A percentile compares a stretch with the other conserved stretches of the same genome.
phyloP scores from a whole-genome alignment of 1,140 invertebrate genomes.

The Phymorhynchus buccinoides region DNA sequence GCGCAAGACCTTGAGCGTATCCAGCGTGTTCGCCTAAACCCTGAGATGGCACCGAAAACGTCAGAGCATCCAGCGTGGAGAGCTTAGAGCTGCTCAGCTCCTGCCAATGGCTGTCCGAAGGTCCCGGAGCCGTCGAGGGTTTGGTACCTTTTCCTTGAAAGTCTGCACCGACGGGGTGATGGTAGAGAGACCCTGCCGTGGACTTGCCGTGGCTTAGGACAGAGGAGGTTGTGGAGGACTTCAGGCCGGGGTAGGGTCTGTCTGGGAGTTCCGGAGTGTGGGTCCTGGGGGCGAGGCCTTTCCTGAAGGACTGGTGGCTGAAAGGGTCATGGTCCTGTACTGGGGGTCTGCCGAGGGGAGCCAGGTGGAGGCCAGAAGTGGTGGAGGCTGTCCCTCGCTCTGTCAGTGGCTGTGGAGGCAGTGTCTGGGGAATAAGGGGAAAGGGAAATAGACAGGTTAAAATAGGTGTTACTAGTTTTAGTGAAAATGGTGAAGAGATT shows the following conservation, averaged over 20 bases:
- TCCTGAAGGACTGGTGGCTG: neutral
- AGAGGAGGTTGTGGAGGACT: neutral
- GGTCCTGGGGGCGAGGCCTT: neutral
- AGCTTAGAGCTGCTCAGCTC: conserved; percentile 48
- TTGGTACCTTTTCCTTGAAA: neutral
- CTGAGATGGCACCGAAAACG: neutral
- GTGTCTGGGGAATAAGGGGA: neutral
- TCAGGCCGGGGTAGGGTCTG: neutral
- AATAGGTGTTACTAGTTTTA: no score
- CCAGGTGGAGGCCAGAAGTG: conserved; percentile 28
- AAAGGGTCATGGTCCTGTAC: neutral
- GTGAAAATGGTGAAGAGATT: no score
- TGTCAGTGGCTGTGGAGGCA: neutral
- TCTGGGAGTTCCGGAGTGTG: conserved; percentile 19
- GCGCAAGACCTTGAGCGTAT: conserved; percentile 53
- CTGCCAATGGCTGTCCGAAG: conserved; percentile 50
- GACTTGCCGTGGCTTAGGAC: conserved; percentile 18
- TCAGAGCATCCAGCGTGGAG: conserved; percentile 13
- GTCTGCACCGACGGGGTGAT: neutral
- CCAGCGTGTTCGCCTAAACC: conserved; percentile 36
- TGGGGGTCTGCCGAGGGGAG: conserved; percentile 19
- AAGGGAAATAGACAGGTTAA: no score
- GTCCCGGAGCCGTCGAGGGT: neutral
- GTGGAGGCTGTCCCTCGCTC: conserved; percentile 21
- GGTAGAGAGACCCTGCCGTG: neutral